Evolutionary conservation across 2,113 vertebrate genomes (phyloP), one percentile per base, ranked within the genome.

Genomic region (Bufo gargarizans): DNA sequence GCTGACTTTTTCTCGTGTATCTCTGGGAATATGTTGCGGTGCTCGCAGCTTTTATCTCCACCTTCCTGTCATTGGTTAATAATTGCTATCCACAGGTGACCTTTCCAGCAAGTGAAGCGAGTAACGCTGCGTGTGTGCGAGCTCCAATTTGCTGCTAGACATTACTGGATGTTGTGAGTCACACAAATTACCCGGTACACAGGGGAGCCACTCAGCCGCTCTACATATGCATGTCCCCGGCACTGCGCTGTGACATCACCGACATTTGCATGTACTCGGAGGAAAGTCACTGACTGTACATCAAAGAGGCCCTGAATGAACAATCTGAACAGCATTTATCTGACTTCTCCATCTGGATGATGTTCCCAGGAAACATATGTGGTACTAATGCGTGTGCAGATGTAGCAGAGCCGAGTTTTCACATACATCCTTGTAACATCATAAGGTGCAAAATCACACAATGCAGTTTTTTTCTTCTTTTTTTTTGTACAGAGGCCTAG

Each of bases 81-180:
- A 76, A 88, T 81, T 88, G 53, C 86, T 67, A 77, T 67, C 87
- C 61, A 74, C 71, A 33, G 59, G 71, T 88, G 87, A 84, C 87
- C 87, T 84, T 88, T 76, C 79, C 56, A 58, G 67, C 43, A 65
- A 86, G 58, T 61, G 78, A 74, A 58, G 79, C 53, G 20, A 56
- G 55, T 6, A 76, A 71, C 76, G 45, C 45, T 20, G 65, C 9
- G 58, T 47, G 14, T 77, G 76, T 14, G 76, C 14, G 53, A 61
- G 56, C 61, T 61, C 80, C 81, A 33, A 82, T 84, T 67, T 76
- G 20, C 69, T 77, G 33, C 43, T 22, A 82, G 86, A 80, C 77
- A 69, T 69, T 69, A 47, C 72, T 63, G 85, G 43, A 61, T 65
- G 47, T 78, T 59, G 79, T 88, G 78, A 87, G 63, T 87, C 86